Conservation (phyloP, 2,888 invertebrate genomes). For the Phrixothrix hirtus region DNA sequence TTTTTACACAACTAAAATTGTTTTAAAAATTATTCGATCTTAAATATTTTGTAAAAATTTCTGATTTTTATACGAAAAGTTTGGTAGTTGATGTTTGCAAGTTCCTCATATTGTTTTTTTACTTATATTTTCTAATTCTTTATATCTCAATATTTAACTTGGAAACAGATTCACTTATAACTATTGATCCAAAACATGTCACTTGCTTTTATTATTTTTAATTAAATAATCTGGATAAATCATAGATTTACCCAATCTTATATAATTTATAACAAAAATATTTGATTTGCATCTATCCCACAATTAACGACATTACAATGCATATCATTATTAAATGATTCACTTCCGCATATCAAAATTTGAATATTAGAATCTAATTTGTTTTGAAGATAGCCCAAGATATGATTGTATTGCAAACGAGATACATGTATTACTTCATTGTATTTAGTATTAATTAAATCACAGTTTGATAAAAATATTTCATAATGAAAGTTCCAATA, state of each 20-base stretch:
- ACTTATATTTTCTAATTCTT: no score
- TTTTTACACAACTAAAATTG: no score
- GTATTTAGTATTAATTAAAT: constrained; percentile 53
- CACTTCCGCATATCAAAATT: constrained; percentile 67
- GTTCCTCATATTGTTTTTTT: no score
- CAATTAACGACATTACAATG: constrained; percentile 46
- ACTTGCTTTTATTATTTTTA: not conserved
- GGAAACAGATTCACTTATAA: no score
- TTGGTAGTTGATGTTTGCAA: no score
- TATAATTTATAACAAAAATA: constrained; percentile 14
- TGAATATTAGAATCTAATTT: constrained; percentile 49
- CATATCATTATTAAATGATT: constrained; percentile 60
- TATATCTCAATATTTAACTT: no score
- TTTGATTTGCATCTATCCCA: constrained; percentile 34
- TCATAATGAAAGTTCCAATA: constrained; percentile 78
- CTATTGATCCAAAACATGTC: no score
- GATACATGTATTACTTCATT: constrained; percentile 58
- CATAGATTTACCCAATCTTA: no score
- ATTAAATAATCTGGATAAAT: no score
- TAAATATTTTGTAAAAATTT: no score
- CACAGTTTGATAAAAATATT: constrained; percentile 59
- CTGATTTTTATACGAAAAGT: no score
- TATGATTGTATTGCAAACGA: constrained; percentile 51
- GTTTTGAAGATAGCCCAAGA: constrained; percentile 51
- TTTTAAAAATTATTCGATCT: no score